These are phyloP conservation scores for Ochropleura plecta DNA, from an alignment of 2,888 invertebrate genomes.

Conservation along the genomic window DNA sequence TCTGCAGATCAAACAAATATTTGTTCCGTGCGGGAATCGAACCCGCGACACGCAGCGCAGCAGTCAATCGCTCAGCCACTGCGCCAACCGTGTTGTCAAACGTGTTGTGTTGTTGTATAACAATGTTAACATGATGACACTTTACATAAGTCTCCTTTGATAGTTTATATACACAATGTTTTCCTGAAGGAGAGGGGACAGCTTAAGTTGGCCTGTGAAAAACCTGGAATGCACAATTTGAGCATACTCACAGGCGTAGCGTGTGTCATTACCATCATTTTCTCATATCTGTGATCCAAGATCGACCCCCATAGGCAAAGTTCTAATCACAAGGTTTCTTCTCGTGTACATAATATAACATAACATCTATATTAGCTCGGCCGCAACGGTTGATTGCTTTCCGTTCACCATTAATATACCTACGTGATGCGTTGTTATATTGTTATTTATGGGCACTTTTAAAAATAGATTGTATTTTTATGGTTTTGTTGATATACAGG, in stretches of 20 bases:
- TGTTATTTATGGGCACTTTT: background rate
- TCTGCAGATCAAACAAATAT: no score
- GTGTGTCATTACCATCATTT: background rate
- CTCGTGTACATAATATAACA: conserved; percentile 6
- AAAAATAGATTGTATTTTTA: background rate
- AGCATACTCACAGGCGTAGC: background rate
- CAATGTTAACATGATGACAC: no score
- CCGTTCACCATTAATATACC: background rate
- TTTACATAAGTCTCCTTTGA: no score
- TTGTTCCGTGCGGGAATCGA: no score
- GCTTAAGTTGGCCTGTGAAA: no score
- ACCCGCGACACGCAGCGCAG: no score
- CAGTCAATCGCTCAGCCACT: no score
- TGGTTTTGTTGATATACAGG: background rate
- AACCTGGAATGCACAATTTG: background rate
- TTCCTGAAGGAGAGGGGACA: no score
- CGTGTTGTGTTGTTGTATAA: no score
- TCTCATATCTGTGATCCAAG: background rate
- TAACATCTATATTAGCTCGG: conserved; percentile 5
- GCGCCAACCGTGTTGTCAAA: no score
- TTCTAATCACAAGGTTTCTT: conserved; percentile 7
- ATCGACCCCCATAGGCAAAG: background rate
- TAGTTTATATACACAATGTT: no score
- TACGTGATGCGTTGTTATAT: conserved; percentile 1
- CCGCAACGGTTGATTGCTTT: conserved; percentile 25